phyloP scores from a whole-genome alignment of 2,113 vertebrate genomes.

The Silurus asotus region DNA sequence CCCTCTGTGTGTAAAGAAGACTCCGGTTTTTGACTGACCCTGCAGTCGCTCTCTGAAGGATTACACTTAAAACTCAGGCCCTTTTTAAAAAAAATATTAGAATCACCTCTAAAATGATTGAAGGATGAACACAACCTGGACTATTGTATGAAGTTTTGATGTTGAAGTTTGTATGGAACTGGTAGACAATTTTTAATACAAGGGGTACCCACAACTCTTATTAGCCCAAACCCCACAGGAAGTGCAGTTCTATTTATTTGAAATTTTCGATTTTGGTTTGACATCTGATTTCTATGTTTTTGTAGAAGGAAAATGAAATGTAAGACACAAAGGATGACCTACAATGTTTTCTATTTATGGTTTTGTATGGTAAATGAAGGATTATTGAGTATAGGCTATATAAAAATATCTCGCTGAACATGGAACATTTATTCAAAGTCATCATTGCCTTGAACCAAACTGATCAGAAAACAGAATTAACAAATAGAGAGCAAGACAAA shows the following conservation, averaged over 20 bases:
- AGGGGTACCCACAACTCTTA: conserved; percentile 70
- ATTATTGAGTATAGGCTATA: conserved; percentile 31
- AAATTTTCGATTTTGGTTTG: conserved; percentile 66
- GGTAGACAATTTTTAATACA: conserved; percentile 71
- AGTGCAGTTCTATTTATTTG: conserved; percentile 69
- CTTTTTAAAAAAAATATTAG: conserved; percentile 77
- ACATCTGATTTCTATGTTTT: conserved; percentile 53
- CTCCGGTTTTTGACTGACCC: conserved; percentile 82
- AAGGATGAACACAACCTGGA: conserved; percentile 47
- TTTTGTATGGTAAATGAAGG: conserved; percentile 67
- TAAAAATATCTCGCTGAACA: background rate
- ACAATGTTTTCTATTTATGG: conserved; percentile 83
- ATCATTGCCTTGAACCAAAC: conserved; percentile 3
- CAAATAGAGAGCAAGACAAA: background rate
- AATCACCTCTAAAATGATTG: conserved; percentile 72
- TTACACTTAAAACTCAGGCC: conserved; percentile 95
- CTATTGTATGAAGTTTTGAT: conserved; percentile 63
- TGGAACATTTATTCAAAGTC: background rate
- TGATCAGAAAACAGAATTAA: conserved; percentile 7
- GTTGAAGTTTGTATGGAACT: conserved; percentile 73
- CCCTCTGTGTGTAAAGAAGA: conserved; percentile 75
- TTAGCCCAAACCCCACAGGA: conserved; percentile 65
- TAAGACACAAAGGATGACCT: conserved; percentile 75
- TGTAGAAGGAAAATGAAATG: conserved; percentile 72
- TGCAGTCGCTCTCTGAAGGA: conserved; percentile 75